phyloP scores from a whole-genome alignment of 2,113 vertebrate species.

The Numida meleagris region DNA sequence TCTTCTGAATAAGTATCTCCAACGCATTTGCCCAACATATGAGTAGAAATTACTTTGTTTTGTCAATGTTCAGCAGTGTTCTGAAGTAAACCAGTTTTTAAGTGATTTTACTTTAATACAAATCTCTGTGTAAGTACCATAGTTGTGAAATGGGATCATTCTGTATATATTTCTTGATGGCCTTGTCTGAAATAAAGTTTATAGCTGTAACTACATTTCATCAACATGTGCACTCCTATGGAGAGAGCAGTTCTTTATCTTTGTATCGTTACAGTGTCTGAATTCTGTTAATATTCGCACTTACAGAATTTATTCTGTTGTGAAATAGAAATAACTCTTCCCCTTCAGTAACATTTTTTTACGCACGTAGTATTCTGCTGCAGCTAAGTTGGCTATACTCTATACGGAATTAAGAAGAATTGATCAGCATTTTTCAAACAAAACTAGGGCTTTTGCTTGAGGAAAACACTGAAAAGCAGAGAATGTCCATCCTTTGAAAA shows the following conservation, averaged over 20 bases:
- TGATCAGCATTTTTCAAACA: neutral
- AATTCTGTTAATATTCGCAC: neutral
- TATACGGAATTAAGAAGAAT: neutral
- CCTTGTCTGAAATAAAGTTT: neutral
- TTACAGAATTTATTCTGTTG: neutral
- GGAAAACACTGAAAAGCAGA: neutral
- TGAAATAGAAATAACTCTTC: neutral
- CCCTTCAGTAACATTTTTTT: accelerated
- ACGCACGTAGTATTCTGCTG: neutral
- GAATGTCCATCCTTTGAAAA: neutral
- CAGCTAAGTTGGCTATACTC: neutral
- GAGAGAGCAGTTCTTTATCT: neutral
- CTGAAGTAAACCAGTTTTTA: neutral
- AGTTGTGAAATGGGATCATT: neutral
- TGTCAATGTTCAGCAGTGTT: neutral
- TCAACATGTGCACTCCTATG: neutral
- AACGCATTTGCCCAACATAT: neutral
- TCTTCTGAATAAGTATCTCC: neutral
- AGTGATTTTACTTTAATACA: neutral
- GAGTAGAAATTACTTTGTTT: neutral
- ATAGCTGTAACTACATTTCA: neutral
- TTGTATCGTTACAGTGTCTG: neutral
- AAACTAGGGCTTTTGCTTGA: neutral
- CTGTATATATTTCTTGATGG: neutral
- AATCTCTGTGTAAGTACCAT: neutral